Conservation (phyloP, 1,140 invertebrate genomes). For the Nephila pilipes region DNA sequence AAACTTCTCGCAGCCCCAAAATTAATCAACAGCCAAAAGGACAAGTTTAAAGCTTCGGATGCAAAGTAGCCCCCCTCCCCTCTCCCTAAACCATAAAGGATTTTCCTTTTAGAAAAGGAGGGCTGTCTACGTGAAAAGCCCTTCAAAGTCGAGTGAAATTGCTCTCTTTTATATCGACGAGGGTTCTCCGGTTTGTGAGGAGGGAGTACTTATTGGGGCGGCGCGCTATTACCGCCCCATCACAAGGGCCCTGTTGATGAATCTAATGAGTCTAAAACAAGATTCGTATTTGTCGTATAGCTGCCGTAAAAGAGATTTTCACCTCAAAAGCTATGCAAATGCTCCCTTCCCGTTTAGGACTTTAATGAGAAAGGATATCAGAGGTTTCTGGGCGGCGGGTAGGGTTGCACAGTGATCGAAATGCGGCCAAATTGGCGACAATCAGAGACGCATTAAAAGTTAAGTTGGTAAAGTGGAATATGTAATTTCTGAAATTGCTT, state of each 20-base stretch:
- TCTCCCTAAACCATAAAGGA: slow-evolving; percentile 51
- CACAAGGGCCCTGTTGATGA: slow-evolving; percentile 74
- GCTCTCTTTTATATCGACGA: slow-evolving; percentile 70
- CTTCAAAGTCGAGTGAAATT: slow-evolving; percentile 73
- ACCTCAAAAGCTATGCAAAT: slow-evolving; percentile 74
- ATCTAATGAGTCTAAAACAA: slow-evolving; percentile 73
- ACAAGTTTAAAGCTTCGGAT: slow-evolving; percentile 60
- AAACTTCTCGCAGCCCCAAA: slow-evolving; percentile 42
- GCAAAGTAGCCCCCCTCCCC: slow-evolving; percentile 40
- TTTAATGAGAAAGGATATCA: slow-evolving; percentile 65
- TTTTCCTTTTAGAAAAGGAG: slow-evolving; percentile 63
- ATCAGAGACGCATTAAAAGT: background rate
- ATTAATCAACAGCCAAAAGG: slow-evolving; percentile 72
- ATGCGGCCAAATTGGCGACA: slow-evolving; percentile 54
- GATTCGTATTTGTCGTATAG: slow-evolving; percentile 72
- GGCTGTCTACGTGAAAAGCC: slow-evolving; percentile 64
- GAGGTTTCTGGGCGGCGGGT: slow-evolving; percentile 16
- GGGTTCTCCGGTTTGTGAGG: slow-evolving; percentile 44
- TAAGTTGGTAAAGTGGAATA: too few relatives aligned
- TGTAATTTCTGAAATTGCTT: too few relatives aligned
- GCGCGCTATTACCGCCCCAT: slow-evolving; percentile 59
- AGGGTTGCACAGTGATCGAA: slow-evolving; percentile 30
- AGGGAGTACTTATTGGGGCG: slow-evolving; percentile 65
- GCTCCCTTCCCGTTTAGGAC: slow-evolving; percentile 62
- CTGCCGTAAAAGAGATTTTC: slow-evolving; percentile 70